Base-by-base conservation (phyloP, 2,888 invertebrate genomes). In the Dichetophora obliterata region DNA sequence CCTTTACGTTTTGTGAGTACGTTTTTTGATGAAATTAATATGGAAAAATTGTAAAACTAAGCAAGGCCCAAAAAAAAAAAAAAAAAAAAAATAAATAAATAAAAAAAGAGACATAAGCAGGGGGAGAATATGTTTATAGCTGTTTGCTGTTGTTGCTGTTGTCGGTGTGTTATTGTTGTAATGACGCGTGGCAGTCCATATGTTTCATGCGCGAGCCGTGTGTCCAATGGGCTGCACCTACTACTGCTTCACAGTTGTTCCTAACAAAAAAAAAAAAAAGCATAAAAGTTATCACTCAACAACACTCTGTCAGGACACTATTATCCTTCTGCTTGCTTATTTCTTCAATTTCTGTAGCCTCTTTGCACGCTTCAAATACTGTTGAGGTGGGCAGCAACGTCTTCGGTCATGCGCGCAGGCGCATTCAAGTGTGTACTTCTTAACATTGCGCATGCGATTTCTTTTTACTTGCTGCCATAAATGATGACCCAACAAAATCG, bases 141-240 rank as follows among this genome's bases (percentile, higher is more conserved):
- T 63, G 16, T 5, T 34, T 37, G n/a, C 19, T 24, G 19, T 37
- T 48, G 48, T 43, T 48, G 48, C 24, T 66, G 66, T 66, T 14
- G 11, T 19, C n/a, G 37, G 43, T n/a, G 4, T 9, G 11, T 50
- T 50, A 0, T 68, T 61, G 22, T 31, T 27, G 61, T 61, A 24
- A 27, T 27, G 66, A 66, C 66, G 48, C 66, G 66, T 66, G 66
- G 43, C 66, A n/a, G 37, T 43, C 37, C 43, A 66, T 43, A 66
- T n/a, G 66, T 9, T 37, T 9, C 66, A 9, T 37, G 24, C 2
- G 66, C 37, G n/a, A 22, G n/a, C 43, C 66, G 43, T 48, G 66
- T 66, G 66, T 66, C 43, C 66, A 63, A 16, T 27, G n/a, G 66
- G 66, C 19, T 37, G 37, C 66, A 66, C 66, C 66, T 66, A 66